Evolutionary conservation across 2,888 invertebrate species (phyloP).

Genomic region (Colostygia pectinataria): DNA sequence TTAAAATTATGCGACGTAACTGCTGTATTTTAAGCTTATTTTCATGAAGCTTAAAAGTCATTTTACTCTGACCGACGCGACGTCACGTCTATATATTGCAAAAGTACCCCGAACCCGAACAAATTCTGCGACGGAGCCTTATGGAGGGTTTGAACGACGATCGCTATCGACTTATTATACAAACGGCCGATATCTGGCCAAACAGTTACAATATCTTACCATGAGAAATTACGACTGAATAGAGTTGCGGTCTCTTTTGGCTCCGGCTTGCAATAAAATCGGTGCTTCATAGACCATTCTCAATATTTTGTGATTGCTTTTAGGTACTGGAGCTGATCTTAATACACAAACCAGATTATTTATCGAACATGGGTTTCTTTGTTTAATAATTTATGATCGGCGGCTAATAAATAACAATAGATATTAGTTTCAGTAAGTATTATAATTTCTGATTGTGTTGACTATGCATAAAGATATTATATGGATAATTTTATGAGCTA

Average conservation of each 20-base stretch:
- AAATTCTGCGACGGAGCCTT: slow-evolving; percentile 55
- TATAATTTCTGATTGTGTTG: too few relatives aligned
- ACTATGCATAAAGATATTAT: too few relatives aligned
- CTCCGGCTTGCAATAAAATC: slow-evolving; percentile 63
- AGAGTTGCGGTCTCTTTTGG: slow-evolving; percentile 62
- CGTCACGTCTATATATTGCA: slow-evolving; percentile 31
- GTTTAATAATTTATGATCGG: slow-evolving; percentile 15
- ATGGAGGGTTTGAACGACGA: slow-evolving; percentile 60
- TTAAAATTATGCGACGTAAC: slow-evolving; percentile 34
- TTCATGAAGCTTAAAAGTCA: slow-evolving; percentile 38
- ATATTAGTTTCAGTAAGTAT: too few relatives aligned
- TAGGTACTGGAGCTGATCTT: slow-evolving; percentile 44
- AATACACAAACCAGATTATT: slow-evolving; percentile 51
- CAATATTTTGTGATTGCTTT: slow-evolving; percentile 54
- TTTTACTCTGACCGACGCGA: slow-evolving; percentile 36
- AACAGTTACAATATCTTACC: slow-evolving; percentile 67
- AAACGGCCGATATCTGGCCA: slow-evolving; percentile 69
- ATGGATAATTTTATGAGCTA: too few relatives aligned
- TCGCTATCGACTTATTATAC: slow-evolving; percentile 76
- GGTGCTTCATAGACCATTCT: slow-evolving; percentile 52
- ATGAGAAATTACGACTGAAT: slow-evolving; percentile 65
- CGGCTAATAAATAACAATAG: background rate
- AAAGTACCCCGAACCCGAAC: slow-evolving; percentile 51
- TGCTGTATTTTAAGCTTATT: slow-evolving; percentile 35
- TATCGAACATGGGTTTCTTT: slow-evolving; percentile 7